Evolutionary conservation across 1,140 invertebrate species (phyloP), one percentile per base, ranked within the genome.

Genomic region (Pseudachorutes palmiensis): DNA sequence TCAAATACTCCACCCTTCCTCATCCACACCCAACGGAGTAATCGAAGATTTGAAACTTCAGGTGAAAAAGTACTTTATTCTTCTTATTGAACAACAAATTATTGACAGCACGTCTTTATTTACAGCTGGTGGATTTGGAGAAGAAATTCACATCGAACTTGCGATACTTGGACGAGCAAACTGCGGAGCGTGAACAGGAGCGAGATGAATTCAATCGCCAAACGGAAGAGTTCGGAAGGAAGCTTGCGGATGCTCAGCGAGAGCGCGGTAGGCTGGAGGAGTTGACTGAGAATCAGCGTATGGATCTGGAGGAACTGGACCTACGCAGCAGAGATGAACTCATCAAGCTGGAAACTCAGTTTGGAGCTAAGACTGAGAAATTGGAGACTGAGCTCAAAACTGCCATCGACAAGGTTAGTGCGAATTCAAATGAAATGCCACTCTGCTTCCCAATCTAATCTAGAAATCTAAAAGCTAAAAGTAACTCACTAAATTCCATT

Each of bases 161-260:
- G 0, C 82, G 83, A 75, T 91, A 91, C 79, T 80, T 90, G 66
- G 89, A 91, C 74, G 88, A 90, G 75, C 89, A 90, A 77, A 87
- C 88, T 28, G 78, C 77, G 36, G 89, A 91, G 76, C 81, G 89
- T 32, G 89, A 91, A 79, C 79, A 80, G 62, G 89, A 91, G 78
- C 81, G 88, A 28, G 89, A 91, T 77, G 89, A 91, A 72, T 87
- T 85, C 68, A 68, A 72, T 26, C 82, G 80, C 69, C 81, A 85
- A 72, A 83, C 88, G 19, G 77, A 80, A 33, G 75, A 77, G 5
- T 77, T 89, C 12, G 81, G 84, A 70, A 31, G 24, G 12, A 67
- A 64, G 51, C 48, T 66, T 29, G 66, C 68, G n/a, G 83, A 83
- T 28, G 82, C 85, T 48, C 76, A 88, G 48, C 79, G 79, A 62